phyloP scores from a whole-genome alignment of 2,888 invertebrate genomes.

The Crossocerus cetratus region DNA sequence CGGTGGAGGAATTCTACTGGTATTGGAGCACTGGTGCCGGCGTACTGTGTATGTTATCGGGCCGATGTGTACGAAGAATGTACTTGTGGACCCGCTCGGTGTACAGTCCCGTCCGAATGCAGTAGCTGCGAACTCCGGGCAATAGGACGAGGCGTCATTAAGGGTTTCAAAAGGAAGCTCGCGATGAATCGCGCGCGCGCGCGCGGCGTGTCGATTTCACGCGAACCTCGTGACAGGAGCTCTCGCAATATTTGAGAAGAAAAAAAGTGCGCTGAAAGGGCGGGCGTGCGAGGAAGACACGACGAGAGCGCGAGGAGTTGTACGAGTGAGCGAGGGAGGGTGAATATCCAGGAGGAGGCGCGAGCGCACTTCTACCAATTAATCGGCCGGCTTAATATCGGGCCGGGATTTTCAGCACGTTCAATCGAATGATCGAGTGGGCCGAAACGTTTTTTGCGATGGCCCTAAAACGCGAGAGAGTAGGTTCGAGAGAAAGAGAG shows the following conservation, averaged over 20 bases:
- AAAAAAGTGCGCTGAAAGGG: not conserved
- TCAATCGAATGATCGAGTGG: conserved; percentile 23
- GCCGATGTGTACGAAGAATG: too few species aligned
- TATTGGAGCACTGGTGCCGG: too few species aligned
- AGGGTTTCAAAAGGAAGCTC: not conserved
- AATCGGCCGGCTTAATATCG: conserved; percentile 14
- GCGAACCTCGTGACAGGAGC: not conserved
- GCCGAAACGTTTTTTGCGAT: conserved; percentile 20
- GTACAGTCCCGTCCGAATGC: too few species aligned
- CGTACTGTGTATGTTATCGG: too few species aligned
- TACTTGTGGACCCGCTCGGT: too few species aligned
- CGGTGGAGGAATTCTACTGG: too few species aligned
- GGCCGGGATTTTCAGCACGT: conserved; percentile 9
- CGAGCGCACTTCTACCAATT: conserved; percentile 1
- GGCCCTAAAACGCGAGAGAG: conserved; percentile 18
- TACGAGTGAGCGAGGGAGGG: not conserved
- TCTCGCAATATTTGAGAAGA: conserved; percentile 3
- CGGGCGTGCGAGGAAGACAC: not conserved
- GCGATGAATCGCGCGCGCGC: not conserved
- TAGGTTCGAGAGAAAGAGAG: too few species aligned
- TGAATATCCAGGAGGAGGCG: not conserved
- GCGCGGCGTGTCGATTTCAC: not conserved
- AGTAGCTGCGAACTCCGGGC: too few species aligned
- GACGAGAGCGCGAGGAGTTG: not conserved
- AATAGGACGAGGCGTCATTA: too few species aligned